These are phyloP conservation scores for Aphaenogaster ashmeadi DNA, from an alignment of 1,140 invertebrate species.

Conservation along the genomic window DNA sequence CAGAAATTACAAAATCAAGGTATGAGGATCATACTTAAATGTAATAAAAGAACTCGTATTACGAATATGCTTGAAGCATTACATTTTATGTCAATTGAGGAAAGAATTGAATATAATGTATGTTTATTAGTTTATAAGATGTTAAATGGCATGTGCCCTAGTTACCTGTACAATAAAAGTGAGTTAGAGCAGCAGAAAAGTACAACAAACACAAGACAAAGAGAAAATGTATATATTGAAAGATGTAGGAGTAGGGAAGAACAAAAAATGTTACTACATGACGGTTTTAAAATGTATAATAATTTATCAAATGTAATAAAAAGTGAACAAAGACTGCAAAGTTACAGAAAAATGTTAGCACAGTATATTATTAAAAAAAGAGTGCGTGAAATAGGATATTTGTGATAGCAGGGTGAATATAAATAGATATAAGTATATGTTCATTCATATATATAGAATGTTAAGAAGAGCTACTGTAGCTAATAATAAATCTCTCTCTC, in stretches of 20 bases:
- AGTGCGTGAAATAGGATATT: no score
- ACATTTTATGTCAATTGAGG: neutral
- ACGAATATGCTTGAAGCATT: neutral
- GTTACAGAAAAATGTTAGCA: no score
- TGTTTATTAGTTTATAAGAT: neutral
- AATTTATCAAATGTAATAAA: no score
- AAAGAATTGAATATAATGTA: conserved; percentile 24
- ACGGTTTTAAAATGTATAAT: neutral
- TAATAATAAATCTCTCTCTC: no score
- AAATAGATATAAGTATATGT: no score
- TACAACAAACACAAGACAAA: neutral
- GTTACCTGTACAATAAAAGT: neutral
- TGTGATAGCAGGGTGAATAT: no score
- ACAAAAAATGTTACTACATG: neutral
- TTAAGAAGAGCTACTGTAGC: no score
- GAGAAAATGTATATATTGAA: neutral
- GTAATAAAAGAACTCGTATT: neutral
- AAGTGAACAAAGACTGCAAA: no score
- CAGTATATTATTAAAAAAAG: no score
- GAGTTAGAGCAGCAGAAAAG: neutral
- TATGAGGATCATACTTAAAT: conserved; percentile 15
- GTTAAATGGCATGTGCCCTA: neutral
- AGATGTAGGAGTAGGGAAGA: neutral
- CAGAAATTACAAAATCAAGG: conserved; percentile 27
- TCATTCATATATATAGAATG: no score